Conservation (phyloP, 1,140 invertebrate species). For the Whitmania pigra region DNA sequence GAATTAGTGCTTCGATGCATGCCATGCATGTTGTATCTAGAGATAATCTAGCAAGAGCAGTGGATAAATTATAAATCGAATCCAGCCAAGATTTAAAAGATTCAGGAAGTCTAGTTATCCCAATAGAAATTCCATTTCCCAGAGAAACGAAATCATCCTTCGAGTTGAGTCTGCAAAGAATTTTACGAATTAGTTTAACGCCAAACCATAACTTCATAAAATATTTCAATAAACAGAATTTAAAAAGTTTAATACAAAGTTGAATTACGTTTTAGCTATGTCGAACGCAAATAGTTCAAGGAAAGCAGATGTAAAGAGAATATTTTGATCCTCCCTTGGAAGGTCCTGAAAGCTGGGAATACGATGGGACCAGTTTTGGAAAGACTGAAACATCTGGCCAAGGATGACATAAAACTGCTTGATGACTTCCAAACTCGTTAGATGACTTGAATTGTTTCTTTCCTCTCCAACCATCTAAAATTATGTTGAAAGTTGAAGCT, state of each 20-base stretch:
- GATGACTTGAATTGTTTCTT: background rate
- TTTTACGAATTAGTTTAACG: too few relatives aligned
- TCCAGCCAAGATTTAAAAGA: constrained; percentile 81
- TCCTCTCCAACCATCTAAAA: background rate
- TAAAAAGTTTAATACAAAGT: background rate
- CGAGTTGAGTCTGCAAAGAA: too few relatives aligned
- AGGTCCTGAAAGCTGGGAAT: constrained; percentile 81
- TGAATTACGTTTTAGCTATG: constrained; percentile 62
- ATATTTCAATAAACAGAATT: background rate
- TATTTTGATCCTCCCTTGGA: constrained; percentile 71
- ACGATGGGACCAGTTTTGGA: constrained; percentile 74
- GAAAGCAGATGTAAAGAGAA: constrained; percentile 81
- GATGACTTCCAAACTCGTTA: background rate
- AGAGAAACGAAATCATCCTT: too few relatives aligned
- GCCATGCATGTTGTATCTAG: constrained; percentile 87
- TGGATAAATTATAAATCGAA: constrained; percentile 78
- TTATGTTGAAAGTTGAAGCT: too few relatives aligned
- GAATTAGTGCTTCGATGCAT: constrained; percentile 79
- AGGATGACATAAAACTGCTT: constrained; percentile 77
- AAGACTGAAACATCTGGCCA: constrained; percentile 80
- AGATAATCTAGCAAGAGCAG: constrained; percentile 69
- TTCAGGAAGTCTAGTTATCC: background rate
- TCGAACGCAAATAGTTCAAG: constrained; percentile 82
- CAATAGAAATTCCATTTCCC: too few relatives aligned
- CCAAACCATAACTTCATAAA: too few relatives aligned